Base-by-base conservation (phyloP, 2,888 invertebrate species). In the Perithous albicinctus region DNA sequence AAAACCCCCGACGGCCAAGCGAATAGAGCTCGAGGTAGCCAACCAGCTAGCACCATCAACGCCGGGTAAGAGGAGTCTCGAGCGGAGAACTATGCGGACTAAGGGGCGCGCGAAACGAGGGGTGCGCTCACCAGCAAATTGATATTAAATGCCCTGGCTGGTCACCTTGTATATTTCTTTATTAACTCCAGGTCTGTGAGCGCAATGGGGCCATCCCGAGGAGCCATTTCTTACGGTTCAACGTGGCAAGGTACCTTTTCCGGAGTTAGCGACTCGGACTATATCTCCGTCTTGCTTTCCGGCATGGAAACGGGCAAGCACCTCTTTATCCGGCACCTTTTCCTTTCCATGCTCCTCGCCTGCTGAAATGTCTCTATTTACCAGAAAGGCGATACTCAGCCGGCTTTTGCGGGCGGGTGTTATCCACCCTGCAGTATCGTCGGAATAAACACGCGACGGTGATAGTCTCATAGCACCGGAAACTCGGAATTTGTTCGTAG, bases 121-220 rank as follows among this genome's bases (percentile, higher is more conserved):
- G 85, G 80, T 78, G 86, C 79, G 61, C 23, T 35, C 26, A 78
- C 80, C 74, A 87, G 90, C 91, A 91, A 91, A 91, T 91, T 91
- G 91, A 91, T 90, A 91, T 91, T 90, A 90, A 91, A 90, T 90
- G 90, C 89, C 88, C 84, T 88, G 88, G 88, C 86, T 88, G 90
- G 89, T 90, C 91, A 90, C 89, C 90, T 90, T 90, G 90, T 90
- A 89, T 91, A 91, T 91, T 89, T 90, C 90, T 91, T 90, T 90
- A 90, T 90, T 90, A 90, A 90, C 90, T 89, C 82, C 80, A 46
- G 54, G 63, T 74, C 75, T 70, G 74, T 29, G 48, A 12, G 82
- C 78, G 81, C 80, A 86, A 86, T 85, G 87, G 83, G 23, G 80
- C 87, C 82, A 75, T 81, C 77, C 67, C 51, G 56, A 66, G 72